phyloP scores from a whole-genome alignment of 2,797 vertebrate species.

The Neoniphon sammara region DNA sequence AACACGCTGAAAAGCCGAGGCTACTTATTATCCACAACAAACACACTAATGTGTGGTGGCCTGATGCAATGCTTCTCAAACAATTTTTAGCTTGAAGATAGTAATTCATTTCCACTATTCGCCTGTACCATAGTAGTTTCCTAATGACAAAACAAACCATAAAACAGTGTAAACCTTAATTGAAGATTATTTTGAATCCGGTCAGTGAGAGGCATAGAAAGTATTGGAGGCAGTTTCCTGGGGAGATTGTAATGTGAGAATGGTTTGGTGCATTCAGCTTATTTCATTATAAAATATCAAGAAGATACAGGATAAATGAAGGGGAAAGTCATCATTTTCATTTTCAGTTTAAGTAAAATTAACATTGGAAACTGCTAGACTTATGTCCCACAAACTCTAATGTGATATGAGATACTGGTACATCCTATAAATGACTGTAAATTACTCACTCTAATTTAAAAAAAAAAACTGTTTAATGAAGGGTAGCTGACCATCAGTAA shows the following conservation, averaged over 20 bases:
- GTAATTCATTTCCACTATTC: not conserved
- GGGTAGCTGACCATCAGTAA: conserved; percentile 31
- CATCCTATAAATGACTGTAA: conserved; percentile 36
- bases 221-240: no score
- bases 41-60: conserved; percentile 3
- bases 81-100: not conserved
- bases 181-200: no score
- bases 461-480: conserved; percentile 27
- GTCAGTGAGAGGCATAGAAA: no score
- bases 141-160: no score
- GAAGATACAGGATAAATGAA: not conserved
- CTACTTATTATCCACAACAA: conserved; percentile 35
- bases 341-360: conserved; percentile 8
- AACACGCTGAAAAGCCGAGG: conserved; percentile 16
- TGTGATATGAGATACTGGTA: not conserved
- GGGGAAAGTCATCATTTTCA: not conserved
- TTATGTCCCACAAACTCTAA: conserved; percentile 1
- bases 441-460: conserved; percentile 32
- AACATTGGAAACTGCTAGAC: not conserved
- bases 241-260: no score
- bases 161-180: no score
- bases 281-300: conserved; percentile 3
- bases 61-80: conserved; percentile 1
- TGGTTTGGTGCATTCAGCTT: not conserved
- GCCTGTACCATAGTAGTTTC: not conserved